Conservation (phyloP, 2,797 vertebrate genomes). For the Poecilia gillii region DNA sequence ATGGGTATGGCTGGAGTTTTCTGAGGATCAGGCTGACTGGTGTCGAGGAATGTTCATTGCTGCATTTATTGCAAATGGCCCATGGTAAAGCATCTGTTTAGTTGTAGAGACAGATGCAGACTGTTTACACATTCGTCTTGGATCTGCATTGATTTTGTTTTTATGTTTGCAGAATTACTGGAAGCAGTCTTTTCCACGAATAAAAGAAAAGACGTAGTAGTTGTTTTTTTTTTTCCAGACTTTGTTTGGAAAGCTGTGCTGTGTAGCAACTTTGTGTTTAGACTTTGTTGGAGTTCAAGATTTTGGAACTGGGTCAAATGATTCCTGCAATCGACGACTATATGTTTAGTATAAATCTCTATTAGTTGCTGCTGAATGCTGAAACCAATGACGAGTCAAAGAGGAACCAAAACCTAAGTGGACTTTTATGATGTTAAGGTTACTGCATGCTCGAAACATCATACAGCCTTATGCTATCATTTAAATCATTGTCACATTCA, state of each 20-base stretch:
- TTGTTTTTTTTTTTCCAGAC: constrained; percentile 8
- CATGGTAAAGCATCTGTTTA: constrained; percentile 5
- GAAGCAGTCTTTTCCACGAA: constrained; percentile 16
- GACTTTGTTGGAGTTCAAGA: constrained; percentile 11
- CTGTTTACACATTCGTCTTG: constrained; percentile 1
- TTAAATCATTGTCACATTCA: not conserved
- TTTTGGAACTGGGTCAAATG: not conserved
- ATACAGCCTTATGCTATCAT: not conserved
- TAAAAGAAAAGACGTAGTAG: constrained; percentile 21
- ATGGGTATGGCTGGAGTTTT: constrained; percentile 18
- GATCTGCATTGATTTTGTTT: constrained; percentile 19
- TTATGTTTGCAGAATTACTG: constrained; percentile 24
- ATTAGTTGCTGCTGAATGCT: not conserved
- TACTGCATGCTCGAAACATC: not conserved
- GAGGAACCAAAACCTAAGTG: not conserved
- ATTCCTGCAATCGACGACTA: not conserved
- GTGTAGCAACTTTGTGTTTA: constrained; percentile 17
- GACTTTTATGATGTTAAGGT: not conserved
- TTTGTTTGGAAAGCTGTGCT: constrained; percentile 25
- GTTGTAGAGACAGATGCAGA: constrained; percentile 12
- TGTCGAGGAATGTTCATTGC: constrained; percentile 9
- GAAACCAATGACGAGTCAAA: not conserved
- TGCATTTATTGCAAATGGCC: not conserved
- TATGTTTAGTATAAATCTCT: not conserved
- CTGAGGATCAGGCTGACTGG: constrained; percentile 28